These are phyloP conservation scores for Petrolisthes manimaculis DNA, from an alignment of 2,888 invertebrate genomes.

Conservation along the genomic window DNA sequence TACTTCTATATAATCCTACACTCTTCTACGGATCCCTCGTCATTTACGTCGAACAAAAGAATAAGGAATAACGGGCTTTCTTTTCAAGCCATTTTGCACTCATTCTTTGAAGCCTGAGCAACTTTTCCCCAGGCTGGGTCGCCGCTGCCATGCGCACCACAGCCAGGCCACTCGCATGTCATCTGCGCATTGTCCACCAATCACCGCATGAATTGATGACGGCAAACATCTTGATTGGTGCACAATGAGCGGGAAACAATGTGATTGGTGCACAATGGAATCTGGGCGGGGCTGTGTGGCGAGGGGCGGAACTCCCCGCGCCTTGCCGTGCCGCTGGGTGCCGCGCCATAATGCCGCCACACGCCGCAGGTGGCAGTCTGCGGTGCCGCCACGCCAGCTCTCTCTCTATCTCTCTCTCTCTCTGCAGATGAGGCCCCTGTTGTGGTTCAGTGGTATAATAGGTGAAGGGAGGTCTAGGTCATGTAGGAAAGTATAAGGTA, in stretches of 20 bases:
- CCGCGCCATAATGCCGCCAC: slow-evolving; percentile 20
- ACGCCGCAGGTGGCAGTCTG: neutral
- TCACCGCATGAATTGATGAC: slow-evolving; percentile 37
- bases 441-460: too few species aligned
- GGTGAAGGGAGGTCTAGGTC: too few species aligned
- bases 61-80: slow-evolving; percentile 54
- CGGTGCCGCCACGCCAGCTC: too few species aligned
- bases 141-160: slow-evolving; percentile 48
- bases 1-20: slow-evolving; percentile 21
- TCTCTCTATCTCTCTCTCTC: neutral
- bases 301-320: slow-evolving; percentile 50
- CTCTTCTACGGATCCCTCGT: slow-evolving; percentile 40
- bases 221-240: slow-evolving; percentile 46
- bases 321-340: slow-evolving; percentile 13
- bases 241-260: slow-evolving; percentile 56
- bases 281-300: slow-evolving; percentile 41
- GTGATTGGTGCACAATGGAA: slow-evolving; percentile 52
- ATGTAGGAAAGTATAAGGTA: too few species aligned
- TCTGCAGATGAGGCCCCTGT: too few species aligned
- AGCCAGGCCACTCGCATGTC: slow-evolving; percentile 45
- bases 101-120: slow-evolving; percentile 57
- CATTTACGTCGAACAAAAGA: slow-evolving; percentile 60
- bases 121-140: slow-evolving; percentile 45
- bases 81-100: slow-evolving; percentile 57
- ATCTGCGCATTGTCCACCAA: slow-evolving; percentile 58